Base-by-base conservation (phyloP, 2,113 vertebrate genomes). In the Perca schrenkii region DNA sequence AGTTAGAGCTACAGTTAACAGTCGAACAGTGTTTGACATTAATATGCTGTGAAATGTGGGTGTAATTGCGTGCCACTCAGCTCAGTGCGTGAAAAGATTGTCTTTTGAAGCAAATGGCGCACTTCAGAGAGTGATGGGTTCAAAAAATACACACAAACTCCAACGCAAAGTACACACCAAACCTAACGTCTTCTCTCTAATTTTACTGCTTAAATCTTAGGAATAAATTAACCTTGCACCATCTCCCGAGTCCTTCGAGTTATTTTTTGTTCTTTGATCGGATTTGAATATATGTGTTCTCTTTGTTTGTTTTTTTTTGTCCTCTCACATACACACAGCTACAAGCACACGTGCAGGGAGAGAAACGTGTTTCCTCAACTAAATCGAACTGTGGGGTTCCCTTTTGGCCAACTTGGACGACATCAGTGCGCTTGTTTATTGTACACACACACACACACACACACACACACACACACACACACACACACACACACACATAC, bases 401-500 rank as follows among this genome's bases (percentile, higher is more conserved):
- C 85, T 61, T 46, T 72, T 61, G 76, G 73, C 74, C 63, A 10
- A 49, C 56, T 65, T 57, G 43, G 62, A 90, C 69, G 74, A 82
- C 63, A 73, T 84, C 82, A 80, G 19, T 36, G 50, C 12, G 3
- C 67, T 83, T 83, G 62, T 79, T 82, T 71, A 53, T 74, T 86
- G 52, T 78, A 40, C 15, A 62, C n/a, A 36, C 74, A 57, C 22
- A 64, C 21, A 34, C 68, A 53, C 13, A 34, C 49, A 50, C 46
- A 53, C 47, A 16, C 34, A 63, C 7, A 47, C 25, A 16, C 46
- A 62, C n/a, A 36, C 74, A 57, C 22, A 64, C 21, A 34, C 68
- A 53, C 13, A 34, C 49, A 57, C 46, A 16, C 34, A 63, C 7
- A 47, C 25, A 21, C 36, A 66, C 36, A 36, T 1, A 36, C 36